phyloP scores from a whole-genome alignment of 2,888 invertebrate species.

The Keiferia lycopersicella region DNA sequence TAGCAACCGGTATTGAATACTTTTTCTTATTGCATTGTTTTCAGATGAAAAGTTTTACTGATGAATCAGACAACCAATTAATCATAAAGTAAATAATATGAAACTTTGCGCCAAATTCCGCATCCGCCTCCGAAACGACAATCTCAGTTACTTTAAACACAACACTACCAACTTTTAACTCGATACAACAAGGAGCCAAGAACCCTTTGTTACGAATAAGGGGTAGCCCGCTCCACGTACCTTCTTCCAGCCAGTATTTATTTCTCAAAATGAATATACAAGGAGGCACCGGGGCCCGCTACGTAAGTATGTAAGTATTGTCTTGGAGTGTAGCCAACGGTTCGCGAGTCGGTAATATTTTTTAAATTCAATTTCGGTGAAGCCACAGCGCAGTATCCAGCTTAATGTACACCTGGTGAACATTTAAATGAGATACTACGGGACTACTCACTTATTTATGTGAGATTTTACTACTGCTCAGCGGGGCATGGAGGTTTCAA shows the following conservation, averaged over 20 bases:
- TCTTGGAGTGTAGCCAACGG: conserved; percentile 77
- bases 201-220: conserved; percentile 54
- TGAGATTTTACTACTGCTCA: conserved; percentile 51
- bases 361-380: conserved; percentile 80
- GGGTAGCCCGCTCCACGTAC: conserved; percentile 43
- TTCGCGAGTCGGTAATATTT: conserved; percentile 77
- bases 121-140: too few species aligned
- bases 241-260: conserved; percentile 59
- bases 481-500: conserved; percentile 16
- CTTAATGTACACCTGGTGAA: conserved; percentile 79
- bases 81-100: too few species aligned
- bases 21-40: too few species aligned
- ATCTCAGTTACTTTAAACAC: too few species aligned
- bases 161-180: conserved; percentile 1
- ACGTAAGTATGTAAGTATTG: conserved; percentile 56
- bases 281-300: conserved; percentile 51
- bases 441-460: conserved; percentile 59
- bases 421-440: conserved; percentile 74
- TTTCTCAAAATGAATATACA: conserved; percentile 75
- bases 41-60: too few species aligned
- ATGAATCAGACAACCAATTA: too few species aligned
- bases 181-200: conserved; percentile 11
- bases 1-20: too few species aligned
- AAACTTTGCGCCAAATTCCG: too few species aligned
- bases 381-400: conserved; percentile 75